Evolutionary conservation across 2,888 invertebrate genomes (phyloP).

Genomic region (Neria commutata): DNA sequence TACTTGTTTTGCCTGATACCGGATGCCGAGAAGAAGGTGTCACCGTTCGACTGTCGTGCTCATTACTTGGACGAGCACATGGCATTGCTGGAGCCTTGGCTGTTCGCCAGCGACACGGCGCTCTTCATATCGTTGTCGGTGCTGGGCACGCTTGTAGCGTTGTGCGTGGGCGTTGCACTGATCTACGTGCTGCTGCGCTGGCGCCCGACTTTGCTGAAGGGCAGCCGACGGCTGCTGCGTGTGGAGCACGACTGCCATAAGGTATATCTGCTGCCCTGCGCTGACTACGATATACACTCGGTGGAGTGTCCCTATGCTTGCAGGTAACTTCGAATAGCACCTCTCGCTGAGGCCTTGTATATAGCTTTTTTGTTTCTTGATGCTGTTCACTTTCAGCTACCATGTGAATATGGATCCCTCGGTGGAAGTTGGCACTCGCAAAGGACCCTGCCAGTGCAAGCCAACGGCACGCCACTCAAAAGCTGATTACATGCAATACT

Average conservation of each 20-base stretch:
- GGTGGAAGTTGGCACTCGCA: too few relatives aligned
- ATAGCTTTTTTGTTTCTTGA: too few relatives aligned
- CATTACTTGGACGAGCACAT: slow-evolving; percentile 15
- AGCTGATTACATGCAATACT: slow-evolving; percentile 26
- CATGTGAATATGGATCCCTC: not conserved
- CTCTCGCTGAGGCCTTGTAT: not conserved
- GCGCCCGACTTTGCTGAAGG: slow-evolving; percentile 38
- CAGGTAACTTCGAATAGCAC: not conserved
- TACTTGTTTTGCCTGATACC: slow-evolving; percentile 45
- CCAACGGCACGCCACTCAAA: too few relatives aligned
- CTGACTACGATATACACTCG: too few relatives aligned
- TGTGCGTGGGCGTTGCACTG: slow-evolving; percentile 34
- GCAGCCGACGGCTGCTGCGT: slow-evolving; percentile 34
- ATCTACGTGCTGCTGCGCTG: slow-evolving; percentile 36
- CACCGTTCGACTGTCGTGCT: slow-evolving; percentile 46
- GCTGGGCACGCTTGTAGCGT: slow-evolving; percentile 31
- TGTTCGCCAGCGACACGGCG: slow-evolving; percentile 25
- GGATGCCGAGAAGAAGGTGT: slow-evolving; percentile 15
- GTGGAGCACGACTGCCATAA: slow-evolving; percentile 21
- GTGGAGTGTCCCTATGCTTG: not conserved
- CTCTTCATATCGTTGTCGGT: slow-evolving; percentile 34
- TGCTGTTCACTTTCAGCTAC: not conserved
- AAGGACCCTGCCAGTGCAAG: too few relatives aligned
- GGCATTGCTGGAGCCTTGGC: slow-evolving; percentile 36
- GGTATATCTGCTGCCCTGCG: slow-evolving; percentile 36